A percentile compares a stretch with the other conserved stretches of the same genome.
Conservation (phyloP, 1,140 invertebrate species). For the Achroia grisella region DNA sequence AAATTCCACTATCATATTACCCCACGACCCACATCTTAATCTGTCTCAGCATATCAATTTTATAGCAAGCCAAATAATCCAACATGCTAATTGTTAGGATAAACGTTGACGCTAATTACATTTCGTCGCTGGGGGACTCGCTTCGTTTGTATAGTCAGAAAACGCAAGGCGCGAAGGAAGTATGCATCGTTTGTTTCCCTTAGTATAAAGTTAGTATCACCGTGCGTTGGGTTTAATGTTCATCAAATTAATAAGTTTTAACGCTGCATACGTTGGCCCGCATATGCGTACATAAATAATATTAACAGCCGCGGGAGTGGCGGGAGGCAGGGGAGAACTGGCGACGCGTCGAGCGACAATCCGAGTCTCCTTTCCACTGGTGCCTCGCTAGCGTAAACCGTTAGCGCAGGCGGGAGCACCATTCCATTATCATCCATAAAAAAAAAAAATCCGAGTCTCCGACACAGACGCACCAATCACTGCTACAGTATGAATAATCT, state of each 20-base stretch:
- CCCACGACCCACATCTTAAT: slow-evolving; percentile 33
- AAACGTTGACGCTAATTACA: slow-evolving; percentile 45
- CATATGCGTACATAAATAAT: slow-evolving; percentile 41
- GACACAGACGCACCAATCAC: not conserved
- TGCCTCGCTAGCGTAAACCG: slow-evolving; percentile 14
- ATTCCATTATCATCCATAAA: no score
- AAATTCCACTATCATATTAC: not conserved
- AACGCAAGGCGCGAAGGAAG: slow-evolving; percentile 11
- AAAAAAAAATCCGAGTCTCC: no score
- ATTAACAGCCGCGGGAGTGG: slow-evolving; percentile 21
- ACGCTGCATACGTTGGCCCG: slow-evolving; percentile 24
- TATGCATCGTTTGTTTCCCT: slow-evolving; percentile 24
- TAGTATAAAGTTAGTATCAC: not conserved
- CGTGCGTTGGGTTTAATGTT: not conserved
- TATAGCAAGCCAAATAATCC: slow-evolving; percentile 35
- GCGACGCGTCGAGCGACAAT: not conserved
- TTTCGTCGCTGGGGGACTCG: slow-evolving; percentile 22
- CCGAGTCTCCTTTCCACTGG: slow-evolving; percentile 5
- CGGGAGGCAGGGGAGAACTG: not conserved
- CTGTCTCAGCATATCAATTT: slow-evolving; percentile 29
- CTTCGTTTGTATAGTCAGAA: no score
- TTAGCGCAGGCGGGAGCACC: no score
- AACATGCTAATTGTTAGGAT: slow-evolving; percentile 41
- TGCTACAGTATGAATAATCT: slow-evolving; percentile 12
- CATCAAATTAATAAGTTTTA: slow-evolving; percentile 34